These are phyloP conservation scores for Hartigia nigra DNA, from an alignment of 2,888 invertebrate genomes.

Conservation along the genomic window DNA sequence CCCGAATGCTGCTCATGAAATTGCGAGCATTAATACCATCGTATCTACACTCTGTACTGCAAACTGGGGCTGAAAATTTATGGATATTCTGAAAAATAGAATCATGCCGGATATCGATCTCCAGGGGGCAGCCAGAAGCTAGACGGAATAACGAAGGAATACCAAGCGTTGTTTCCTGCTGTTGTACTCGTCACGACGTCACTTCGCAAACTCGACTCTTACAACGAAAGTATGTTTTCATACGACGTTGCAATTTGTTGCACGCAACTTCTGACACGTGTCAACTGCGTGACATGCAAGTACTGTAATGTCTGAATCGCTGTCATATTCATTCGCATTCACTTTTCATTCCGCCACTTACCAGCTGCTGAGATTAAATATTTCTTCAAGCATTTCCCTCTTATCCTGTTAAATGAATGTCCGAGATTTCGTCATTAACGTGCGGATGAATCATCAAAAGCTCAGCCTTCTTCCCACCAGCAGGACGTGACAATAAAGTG, in stretches of 20 bases:
- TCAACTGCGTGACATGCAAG: slow-evolving; percentile 29
- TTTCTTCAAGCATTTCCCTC: background rate
- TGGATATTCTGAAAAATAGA: background rate
- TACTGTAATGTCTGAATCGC: background rate
- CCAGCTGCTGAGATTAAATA: background rate
- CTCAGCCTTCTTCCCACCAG: background rate
- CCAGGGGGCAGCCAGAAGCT: background rate
- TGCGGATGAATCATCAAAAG: background rate
- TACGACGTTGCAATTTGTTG: slow-evolving; percentile 37
- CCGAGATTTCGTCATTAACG: background rate
- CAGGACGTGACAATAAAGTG: background rate
- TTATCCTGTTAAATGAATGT: background rate
- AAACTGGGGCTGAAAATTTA: background rate
- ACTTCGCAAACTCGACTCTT: background rate
- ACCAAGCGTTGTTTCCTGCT: background rate
- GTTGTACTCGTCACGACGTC: background rate
- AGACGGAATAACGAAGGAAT: background rate
- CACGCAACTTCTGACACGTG: slow-evolving; percentile 38
- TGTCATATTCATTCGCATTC: background rate
- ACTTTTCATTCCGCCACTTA: background rate
- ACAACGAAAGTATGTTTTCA: background rate
- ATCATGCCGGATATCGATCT: background rate
- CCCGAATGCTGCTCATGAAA: background rate
- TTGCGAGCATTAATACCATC: background rate
- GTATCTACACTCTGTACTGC: background rate